A percentile compares a stretch with the other conserved stretches of the same genome.
phyloP scores from a whole-genome alignment of 2,888 invertebrate genomes.

The Drosophila sordidula region DNA sequence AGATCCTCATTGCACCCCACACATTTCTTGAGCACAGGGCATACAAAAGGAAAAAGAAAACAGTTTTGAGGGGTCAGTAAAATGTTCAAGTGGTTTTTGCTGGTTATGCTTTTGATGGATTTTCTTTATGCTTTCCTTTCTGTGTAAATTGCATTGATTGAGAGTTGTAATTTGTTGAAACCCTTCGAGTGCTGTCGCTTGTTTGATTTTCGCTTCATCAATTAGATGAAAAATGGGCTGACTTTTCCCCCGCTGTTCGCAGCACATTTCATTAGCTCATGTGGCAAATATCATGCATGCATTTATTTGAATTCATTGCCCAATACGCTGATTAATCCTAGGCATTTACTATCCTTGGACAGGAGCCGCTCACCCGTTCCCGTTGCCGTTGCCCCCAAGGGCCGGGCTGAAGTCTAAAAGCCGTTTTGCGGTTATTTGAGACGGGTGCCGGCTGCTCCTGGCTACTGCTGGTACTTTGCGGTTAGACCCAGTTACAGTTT shows the following conservation, averaged over 20 bases:
- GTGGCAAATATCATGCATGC: conserved; percentile 19
- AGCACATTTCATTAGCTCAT: conserved; percentile 36
- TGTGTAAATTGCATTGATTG: conserved; percentile 66
- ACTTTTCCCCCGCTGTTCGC: neutral
- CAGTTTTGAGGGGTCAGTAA: conserved; percentile 32
- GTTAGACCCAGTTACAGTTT: conserved; percentile 48
- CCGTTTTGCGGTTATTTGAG: conserved; percentile 68
- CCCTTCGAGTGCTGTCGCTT: conserved; percentile 46
- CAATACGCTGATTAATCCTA: conserved; percentile 77
- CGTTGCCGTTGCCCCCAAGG: conserved; percentile 12
- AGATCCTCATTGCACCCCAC: neutral
- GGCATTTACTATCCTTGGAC: conserved; percentile 61
- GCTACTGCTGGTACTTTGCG: conserved; percentile 46
- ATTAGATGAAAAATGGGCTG: conserved; percentile 48
- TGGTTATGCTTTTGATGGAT: conserved; percentile 80
- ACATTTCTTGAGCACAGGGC: neutral
- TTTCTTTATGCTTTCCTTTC: conserved; percentile 38
- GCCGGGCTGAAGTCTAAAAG: conserved; percentile 37
- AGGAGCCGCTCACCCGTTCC: conserved; percentile 15
- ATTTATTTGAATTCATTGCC: conserved; percentile 49
- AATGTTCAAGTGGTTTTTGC: conserved; percentile 39
- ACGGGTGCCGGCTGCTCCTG: conserved; percentile 1
- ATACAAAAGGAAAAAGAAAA: neutral
- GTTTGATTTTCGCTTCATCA: conserved; percentile 25
- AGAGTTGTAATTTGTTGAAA: conserved; percentile 69